Percentiles rank a stretch among this genome's conserved stretches.
phyloP scores from a whole-genome alignment of 1,140 invertebrate genomes.

The Cardiocondyla obscurior region DNA sequence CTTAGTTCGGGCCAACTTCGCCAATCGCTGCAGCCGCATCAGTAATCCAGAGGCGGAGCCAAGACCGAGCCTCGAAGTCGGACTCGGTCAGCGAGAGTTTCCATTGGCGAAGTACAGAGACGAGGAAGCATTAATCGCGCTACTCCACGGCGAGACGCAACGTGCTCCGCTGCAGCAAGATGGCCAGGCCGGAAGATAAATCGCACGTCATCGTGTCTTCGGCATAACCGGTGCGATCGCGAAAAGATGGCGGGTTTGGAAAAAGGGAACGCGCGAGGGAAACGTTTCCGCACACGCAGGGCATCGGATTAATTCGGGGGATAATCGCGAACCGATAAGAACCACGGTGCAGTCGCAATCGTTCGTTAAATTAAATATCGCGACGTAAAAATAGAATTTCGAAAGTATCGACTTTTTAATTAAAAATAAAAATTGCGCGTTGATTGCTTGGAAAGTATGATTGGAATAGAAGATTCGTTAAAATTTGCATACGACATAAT shows the following conservation, averaged over 20 bases:
- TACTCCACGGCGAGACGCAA: conserved; percentile 11
- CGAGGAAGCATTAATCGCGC: conserved; percentile 41
- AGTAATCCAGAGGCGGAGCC: conserved; percentile 38
- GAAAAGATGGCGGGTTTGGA: conserved; percentile 30
- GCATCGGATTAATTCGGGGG: background rate
- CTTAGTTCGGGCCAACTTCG: conserved; percentile 16
- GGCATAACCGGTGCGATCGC: background rate
- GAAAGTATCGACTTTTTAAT: too few species aligned
- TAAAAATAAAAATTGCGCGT: too few species aligned
- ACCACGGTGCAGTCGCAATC: too few species aligned
- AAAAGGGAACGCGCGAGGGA: background rate
- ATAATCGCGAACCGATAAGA: too few species aligned
- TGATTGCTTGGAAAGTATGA: too few species aligned
- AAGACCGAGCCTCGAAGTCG: conserved; percentile 33
- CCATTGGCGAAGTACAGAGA: conserved; percentile 39
- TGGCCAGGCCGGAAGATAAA: conserved; percentile 29
- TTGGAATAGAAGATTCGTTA: background rate
- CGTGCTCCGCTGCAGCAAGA: conserved; percentile 34
- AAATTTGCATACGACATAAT: background rate
- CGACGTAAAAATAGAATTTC: too few species aligned
- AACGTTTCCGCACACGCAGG: background rate
- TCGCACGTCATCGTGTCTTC: conserved; percentile 32
- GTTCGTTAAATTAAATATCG: too few species aligned
- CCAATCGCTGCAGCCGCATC: conserved; percentile 20
- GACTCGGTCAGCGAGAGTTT: conserved; percentile 24